Conservation (phyloP, 2,113 vertebrate genomes). For the Poeciliopsis retropinna region DNA sequence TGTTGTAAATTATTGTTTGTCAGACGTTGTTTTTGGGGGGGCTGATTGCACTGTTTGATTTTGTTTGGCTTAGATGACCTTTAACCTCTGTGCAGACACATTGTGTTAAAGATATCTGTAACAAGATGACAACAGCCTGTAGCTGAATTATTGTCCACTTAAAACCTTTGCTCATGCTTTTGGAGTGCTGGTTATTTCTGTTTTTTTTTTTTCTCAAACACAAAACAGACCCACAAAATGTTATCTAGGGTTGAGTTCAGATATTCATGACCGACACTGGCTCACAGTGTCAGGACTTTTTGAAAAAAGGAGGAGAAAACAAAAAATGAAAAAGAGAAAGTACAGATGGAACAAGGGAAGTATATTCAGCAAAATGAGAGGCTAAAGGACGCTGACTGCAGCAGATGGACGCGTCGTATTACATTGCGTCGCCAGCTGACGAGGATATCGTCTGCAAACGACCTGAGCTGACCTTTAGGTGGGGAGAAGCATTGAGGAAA, state of each 20-base stretch:
- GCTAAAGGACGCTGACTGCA: conserved; percentile 66
- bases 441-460: conserved; percentile 60
- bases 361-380: conserved; percentile 53
- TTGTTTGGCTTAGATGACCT: no score
- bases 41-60: no score
- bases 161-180: no score
- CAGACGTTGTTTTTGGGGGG: no score
- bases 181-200: no score
- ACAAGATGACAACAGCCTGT: no score
- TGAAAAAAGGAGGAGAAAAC: conserved; percentile 3
- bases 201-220: neutral
- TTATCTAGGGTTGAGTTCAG: neutral
- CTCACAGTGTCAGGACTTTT: neutral
- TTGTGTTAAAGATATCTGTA: no score
- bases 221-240: neutral
- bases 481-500: conserved; percentile 42
- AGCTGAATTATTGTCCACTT: no score
- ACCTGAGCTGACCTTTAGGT: conserved; percentile 69
- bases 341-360: conserved; percentile 14
- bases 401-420: conserved; percentile 64
- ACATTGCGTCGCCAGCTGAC: conserved; percentile 68
- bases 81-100: no score
- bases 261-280: conserved; percentile 5
- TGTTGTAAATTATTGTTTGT: no score
- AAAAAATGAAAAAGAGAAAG: conserved; percentile 15